These are phyloP conservation scores for Donacobius atricapilla DNA, from an alignment of 2,113 vertebrate genomes.

Conservation along the genomic window DNA sequence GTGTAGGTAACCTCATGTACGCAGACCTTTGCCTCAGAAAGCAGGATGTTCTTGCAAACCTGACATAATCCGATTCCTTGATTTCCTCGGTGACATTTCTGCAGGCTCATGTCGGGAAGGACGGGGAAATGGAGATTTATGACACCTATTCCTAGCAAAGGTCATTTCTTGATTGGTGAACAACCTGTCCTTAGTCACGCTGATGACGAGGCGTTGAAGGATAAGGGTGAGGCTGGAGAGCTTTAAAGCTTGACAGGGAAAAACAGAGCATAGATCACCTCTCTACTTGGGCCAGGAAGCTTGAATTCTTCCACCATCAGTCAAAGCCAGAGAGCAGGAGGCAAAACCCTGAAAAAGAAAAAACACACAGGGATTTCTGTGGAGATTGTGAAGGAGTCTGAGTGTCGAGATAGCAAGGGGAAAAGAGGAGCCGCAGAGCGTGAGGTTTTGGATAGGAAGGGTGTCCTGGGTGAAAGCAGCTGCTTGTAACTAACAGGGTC, in stretches of 20 bases:
- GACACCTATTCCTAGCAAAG: constrained; percentile 56
- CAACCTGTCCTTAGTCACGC: constrained; percentile 38
- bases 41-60: neutral
- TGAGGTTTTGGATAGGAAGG: neutral
- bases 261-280: neutral
- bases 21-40: neutral
- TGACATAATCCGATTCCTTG: neutral
- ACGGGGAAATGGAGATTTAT: constrained; percentile 1
- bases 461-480: neutral
- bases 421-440: neutral
- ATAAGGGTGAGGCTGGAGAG: neutral
- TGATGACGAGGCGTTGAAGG: neutral
- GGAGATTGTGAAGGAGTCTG: neutral
- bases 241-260: neutral
- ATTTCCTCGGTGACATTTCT: constrained; percentile 42
- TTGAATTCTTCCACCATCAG: neutral
- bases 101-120: neutral
- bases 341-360: neutral
- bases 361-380: neutral
- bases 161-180: constrained; percentile 36
- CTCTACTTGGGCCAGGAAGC: neutral
- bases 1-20: neutral
- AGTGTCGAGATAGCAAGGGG: accelerated
- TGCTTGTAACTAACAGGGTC: neutral
- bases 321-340: neutral